Percentiles rank a stretch among this genome's conserved stretches.
Evolutionary conservation across 2,797 vertebrate genomes (phyloP).

Genomic region (Pseudochirops corinnae): DNA sequence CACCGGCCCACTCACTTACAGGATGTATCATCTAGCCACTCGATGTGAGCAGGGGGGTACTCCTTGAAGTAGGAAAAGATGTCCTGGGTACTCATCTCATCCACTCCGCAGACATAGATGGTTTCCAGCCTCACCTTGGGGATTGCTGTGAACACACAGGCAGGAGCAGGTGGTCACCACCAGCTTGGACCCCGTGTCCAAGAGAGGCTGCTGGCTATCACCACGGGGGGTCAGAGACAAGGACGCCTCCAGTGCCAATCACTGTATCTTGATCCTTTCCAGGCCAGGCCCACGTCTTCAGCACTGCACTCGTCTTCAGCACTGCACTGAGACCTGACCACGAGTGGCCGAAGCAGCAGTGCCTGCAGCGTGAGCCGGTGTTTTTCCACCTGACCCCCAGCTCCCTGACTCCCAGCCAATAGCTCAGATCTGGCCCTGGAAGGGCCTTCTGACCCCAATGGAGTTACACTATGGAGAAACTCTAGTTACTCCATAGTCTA

Average conservation of each 20-base stretch:
- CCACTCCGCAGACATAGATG: constrained; percentile 93
- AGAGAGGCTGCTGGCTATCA: too few species aligned
- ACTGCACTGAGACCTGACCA: background rate
- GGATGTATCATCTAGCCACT: constrained; percentile 97
- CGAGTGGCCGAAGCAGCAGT: accelerated
- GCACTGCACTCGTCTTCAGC: background rate
- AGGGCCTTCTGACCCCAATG: too few species aligned
- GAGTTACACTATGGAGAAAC: too few species aligned
- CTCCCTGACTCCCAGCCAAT: background rate
- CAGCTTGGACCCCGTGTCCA: accelerated
- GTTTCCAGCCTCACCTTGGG: constrained; percentile 94
- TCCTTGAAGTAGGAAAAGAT: constrained; percentile 96
- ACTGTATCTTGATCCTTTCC: too few species aligned
- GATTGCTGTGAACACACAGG: constrained; percentile 88
- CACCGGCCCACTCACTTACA: constrained; percentile 87
- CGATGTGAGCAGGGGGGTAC: constrained; percentile 97
- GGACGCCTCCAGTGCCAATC: too few species aligned
- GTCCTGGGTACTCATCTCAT: constrained; percentile 98
- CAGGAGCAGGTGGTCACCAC: background rate
- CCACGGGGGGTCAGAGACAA: too few species aligned
- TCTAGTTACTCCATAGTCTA: too few species aligned
- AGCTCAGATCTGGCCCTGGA: background rate
- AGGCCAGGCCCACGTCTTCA: background rate
- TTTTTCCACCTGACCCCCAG: background rate
- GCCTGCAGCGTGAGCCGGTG: background rate